Conservation (phyloP, 2,797 vertebrate species). For the Stomatorhinus walkeri region DNA sequence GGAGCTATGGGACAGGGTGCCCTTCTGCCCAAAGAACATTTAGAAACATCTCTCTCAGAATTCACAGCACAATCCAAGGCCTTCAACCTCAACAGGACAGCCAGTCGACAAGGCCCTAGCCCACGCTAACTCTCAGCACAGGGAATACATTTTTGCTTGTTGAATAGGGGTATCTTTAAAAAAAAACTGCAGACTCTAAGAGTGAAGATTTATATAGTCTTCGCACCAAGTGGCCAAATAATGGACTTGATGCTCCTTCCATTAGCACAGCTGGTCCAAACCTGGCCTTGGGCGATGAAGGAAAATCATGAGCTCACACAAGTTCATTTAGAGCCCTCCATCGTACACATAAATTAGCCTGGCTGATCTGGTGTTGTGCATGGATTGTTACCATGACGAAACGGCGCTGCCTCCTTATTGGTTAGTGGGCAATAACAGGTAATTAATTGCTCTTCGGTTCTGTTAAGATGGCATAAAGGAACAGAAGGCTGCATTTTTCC, state of each 20-base stretch:
- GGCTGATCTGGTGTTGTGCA: neutral
- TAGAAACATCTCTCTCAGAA: neutral
- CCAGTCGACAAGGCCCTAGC: neutral
- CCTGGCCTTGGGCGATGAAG: neutral
- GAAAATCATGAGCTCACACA: neutral
- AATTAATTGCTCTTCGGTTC: neutral
- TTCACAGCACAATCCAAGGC: neutral
- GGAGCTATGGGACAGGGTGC: neutral
- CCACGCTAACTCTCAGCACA: neutral
- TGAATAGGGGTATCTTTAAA: neutral
- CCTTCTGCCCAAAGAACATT: neutral
- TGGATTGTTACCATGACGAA: neutral
- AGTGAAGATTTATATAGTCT: neutral
- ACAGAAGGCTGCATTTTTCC: neutral
- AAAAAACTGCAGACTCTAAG: neutral
- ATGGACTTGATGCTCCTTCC: slow-evolving; percentile 1
- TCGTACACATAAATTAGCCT: neutral
- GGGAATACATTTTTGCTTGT: neutral
- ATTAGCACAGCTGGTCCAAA: neutral
- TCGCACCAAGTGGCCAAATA: neutral
- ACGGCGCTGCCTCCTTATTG: neutral
- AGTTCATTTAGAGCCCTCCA: neutral
- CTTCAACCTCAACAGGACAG: neutral
- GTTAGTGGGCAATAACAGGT: neutral
- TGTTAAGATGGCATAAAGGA: neutral